phyloP scores from a whole-genome alignment of 2,113 vertebrate genomes.

The Chamaea fasciata region DNA sequence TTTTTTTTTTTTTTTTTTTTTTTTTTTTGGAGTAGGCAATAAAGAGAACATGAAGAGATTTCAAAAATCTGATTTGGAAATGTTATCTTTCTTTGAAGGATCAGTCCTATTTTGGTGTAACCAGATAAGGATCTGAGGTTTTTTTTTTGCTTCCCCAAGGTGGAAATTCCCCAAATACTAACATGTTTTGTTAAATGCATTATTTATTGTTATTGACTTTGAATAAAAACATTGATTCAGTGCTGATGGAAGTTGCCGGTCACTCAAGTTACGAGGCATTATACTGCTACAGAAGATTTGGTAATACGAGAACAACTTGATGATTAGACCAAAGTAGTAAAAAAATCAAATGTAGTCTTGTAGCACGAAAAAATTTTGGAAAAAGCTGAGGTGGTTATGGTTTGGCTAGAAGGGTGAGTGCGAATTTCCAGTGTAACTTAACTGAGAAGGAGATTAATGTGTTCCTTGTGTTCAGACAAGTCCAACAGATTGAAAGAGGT shows the following conservation, averaged over 20 bases:
- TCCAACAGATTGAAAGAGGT: not conserved
- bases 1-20: not conserved
- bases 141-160: not conserved
- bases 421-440: not conserved
- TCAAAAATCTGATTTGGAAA: not conserved
- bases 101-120: not conserved
- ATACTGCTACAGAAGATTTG: not conserved
- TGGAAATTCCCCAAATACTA: not conserved
- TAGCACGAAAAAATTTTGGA: not conserved
- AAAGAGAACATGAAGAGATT: not conserved
- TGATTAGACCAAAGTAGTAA: not conserved
- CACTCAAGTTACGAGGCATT: not conserved
- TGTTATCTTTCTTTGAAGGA: not conserved
- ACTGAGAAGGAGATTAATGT: not conserved
- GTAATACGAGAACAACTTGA: not conserved
- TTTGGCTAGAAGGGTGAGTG: not conserved
- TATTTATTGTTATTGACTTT: not conserved
- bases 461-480: not conserved
- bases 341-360: not conserved
- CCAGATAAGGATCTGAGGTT: not conserved
- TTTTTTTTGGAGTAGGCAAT: not conserved
- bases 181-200: not conserved
- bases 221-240: not conserved
- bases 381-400: not conserved
- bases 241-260: not conserved